Evolutionary conservation across 2,797 vertebrate genomes (phyloP).

Genomic region (Arnoldichthys spilopterus): DNA sequence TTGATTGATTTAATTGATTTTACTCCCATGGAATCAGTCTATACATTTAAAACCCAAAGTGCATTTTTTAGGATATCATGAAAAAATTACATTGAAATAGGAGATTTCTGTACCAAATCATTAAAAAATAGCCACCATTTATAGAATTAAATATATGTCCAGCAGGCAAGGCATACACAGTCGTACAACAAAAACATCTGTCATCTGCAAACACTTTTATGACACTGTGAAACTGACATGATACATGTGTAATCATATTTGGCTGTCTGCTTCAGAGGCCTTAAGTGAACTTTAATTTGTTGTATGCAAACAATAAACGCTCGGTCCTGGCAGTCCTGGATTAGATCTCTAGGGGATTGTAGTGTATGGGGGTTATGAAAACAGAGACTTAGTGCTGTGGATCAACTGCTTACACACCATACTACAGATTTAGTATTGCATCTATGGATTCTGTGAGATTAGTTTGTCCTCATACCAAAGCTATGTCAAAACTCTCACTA

Average conservation of each 20-base stretch:
- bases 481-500: not conserved
- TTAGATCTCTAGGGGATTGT: conserved; percentile 29
- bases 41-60: not conserved
- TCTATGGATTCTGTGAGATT: not conserved
- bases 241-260: not conserved
- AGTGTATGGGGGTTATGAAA: conserved; percentile 49
- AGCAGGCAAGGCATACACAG: not conserved
- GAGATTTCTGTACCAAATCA: too few species aligned
- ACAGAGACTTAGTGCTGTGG: conserved; percentile 53
- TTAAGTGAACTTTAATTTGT: conserved; percentile 13
- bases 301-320: not conserved
- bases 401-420: not conserved
- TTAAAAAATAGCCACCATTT: too few species aligned
- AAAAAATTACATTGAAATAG: too few species aligned
- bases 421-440: not conserved
- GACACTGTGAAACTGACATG: not conserved
- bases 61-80: too few species aligned
- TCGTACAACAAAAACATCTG: not conserved
- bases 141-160: too few species aligned
- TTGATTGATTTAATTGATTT: not conserved
- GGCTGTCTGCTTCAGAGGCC: not conserved
- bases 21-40: not conserved
- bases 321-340: not conserved
- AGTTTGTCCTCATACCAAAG: not conserved
- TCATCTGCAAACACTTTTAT: not conserved